Conservation (phyloP, 2,888 invertebrate species). For the Rhimphoctona megacephalus region DNA sequence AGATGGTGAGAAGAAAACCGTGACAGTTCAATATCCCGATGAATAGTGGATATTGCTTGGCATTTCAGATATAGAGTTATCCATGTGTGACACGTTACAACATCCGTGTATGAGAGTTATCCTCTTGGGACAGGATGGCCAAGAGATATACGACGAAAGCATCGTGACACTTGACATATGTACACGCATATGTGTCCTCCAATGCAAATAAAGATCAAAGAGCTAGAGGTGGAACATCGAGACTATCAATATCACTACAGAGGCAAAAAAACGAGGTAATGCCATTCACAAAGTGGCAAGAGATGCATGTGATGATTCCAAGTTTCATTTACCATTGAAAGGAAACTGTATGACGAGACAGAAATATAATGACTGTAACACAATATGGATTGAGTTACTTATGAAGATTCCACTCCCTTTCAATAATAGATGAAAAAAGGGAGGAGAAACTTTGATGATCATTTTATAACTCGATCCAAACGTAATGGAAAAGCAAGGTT, state of each 20-base stretch:
- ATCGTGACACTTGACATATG: slow-evolving; percentile 26
- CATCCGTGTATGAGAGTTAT: background rate
- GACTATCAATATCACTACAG: slow-evolving; percentile 22
- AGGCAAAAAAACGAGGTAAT: slow-evolving; percentile 4
- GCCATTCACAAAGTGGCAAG: slow-evolving; percentile 15
- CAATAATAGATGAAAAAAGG: background rate
- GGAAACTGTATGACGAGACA: background rate
- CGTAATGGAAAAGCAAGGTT: background rate
- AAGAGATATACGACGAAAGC: background rate
- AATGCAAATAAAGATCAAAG: slow-evolving; percentile 57
- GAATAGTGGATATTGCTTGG: background rate
- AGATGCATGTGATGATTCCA: slow-evolving; percentile 12
- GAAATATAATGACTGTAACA: background rate
- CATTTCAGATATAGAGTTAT: background rate
- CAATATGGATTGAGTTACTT: background rate
- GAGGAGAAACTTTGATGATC: background rate
- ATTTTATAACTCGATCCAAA: background rate
- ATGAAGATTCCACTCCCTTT: background rate
- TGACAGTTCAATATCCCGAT: background rate
- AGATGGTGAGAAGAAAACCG: background rate
- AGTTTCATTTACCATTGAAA: slow-evolving; percentile 1
- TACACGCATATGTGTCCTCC: background rate
- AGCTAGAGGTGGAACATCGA: background rate
- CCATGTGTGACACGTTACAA: background rate
- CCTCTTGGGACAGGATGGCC: slow-evolving; percentile 8